Base-by-base conservation (phyloP, 2,797 vertebrate species). In the Naso thynnoides region DNA sequence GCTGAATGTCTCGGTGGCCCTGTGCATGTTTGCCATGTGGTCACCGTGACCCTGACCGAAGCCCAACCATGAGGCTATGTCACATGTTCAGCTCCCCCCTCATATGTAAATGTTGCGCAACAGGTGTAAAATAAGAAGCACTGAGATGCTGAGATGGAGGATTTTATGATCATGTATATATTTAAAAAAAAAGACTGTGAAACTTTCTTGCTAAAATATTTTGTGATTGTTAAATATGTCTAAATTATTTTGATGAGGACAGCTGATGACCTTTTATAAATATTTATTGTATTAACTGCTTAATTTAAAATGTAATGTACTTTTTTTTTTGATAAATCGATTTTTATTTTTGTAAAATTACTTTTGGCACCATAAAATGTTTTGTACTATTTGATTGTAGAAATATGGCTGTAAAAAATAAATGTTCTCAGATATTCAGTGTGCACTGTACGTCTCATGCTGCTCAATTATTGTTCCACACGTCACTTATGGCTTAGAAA, bases 91-190 rank as follows among this genome's bases (percentile, higher is more conserved):
- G 2, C 50, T 26, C 19, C 6, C 52, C 16, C 18, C 19, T 24
- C 0, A 31, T 27, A 2, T 65, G 63, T 74, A 27, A 71, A 71
- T 56, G 5, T 33, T 70, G 54, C 57, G 47, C 48, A 64, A 9
- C 39, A 13, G 5, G 14, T 73, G 62, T 52, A 3, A 55, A 10
- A 27, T 4, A n/a, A 29, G 6, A 38, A 2, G 1, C 5, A 9
- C 24, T 42, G 15, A 23, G 45, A 57, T 27, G 6, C 3, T 49
- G 11, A 49, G 15, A 16, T 16, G 39, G 49, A n/a, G 5, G 47
- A 3, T 38, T 57, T 21, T 33, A 10, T 47, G 8, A 24, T 67
- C 2, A 3, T 56, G 55, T 50, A 11, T 11, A 11, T 11, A 31
- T 31, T 8, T 8, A 4, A 31, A 4, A 23, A 41, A 47, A 45